Percentiles rank a stretch among this genome's conserved stretches.
Evolutionary conservation across 2,113 vertebrate genomes (phyloP).

Genomic region (Etia nguti): DNA sequence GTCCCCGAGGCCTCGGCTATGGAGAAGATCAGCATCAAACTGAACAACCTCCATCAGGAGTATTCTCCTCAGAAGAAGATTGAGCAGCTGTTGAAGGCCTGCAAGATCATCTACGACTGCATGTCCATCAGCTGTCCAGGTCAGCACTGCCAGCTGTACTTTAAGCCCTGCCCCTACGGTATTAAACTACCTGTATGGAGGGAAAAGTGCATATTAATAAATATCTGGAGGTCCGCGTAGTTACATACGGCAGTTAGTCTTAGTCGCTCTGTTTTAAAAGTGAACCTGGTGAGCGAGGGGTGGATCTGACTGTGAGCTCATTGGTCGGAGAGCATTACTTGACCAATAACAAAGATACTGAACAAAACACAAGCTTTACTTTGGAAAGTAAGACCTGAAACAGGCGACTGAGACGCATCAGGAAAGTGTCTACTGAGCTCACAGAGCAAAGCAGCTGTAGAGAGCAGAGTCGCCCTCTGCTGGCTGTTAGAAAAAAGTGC

Average conservation of each 20-base stretch:
- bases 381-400: no score
- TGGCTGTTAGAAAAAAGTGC: neutral
- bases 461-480: neutral
- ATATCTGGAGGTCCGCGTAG: neutral
- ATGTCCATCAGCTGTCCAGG: constrained; percentile 91
- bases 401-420: neutral
- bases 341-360: neutral
- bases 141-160: constrained; percentile 36
- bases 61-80: constrained; percentile 97
- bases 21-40: constrained; percentile 91
- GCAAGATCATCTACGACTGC: constrained; percentile 96
- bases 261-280: accelerated
- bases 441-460: neutral
- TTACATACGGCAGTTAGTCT: neutral
- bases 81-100: constrained; percentile 87
- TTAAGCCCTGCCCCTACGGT: neutral
- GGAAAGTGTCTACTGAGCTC: no score
- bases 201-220: neutral
- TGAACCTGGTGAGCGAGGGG: neutral
- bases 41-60: constrained; percentile 82
- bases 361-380: no score
- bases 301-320: neutral
- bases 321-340: neutral
- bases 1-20: constrained; percentile 84
- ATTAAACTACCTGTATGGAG: neutral